These are phyloP conservation scores for Dusona sp. DNA, from an alignment of 2,888 invertebrate species.

Conservation along the genomic window DNA sequence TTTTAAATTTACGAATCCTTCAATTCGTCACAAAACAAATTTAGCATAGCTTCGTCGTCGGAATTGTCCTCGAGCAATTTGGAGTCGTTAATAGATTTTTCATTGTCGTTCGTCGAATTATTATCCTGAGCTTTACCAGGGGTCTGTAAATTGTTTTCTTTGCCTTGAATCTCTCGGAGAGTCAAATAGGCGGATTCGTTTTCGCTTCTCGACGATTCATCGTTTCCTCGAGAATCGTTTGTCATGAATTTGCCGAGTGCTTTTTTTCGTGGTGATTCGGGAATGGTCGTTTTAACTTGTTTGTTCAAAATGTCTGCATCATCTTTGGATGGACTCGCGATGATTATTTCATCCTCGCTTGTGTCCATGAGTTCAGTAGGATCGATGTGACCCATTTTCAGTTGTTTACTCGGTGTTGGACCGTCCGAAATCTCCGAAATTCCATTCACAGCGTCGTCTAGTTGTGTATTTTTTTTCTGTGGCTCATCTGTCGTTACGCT, in stretches of 20 bases:
- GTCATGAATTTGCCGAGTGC: not conserved
- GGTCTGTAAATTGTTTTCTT: not conserved
- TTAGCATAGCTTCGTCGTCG: slow-evolving; percentile 63
- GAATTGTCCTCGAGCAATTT: slow-evolving; percentile 51
- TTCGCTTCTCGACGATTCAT: not conserved
- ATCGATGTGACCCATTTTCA: slow-evolving; percentile 44
- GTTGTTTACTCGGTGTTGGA: slow-evolving; percentile 66
- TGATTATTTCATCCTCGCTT: slow-evolving; percentile 54
- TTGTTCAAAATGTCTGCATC: not conserved
- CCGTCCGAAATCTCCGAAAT: slow-evolving; percentile 37
- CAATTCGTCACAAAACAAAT: slow-evolving; percentile 68
- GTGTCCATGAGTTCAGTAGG: slow-evolving; percentile 58
- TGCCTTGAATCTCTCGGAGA: slow-evolving; percentile 52
- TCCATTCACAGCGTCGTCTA: slow-evolving; percentile 13
- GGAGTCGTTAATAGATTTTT: not conserved
- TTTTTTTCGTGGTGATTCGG: slow-evolving; percentile 28
- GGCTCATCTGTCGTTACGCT: slow-evolving; percentile 14
- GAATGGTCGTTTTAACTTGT: not conserved
- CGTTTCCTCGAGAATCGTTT: slow-evolving; percentile 14
- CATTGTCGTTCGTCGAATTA: slow-evolving; percentile 31
- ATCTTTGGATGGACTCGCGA: slow-evolving; percentile 33
- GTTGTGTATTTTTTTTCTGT: slow-evolving; percentile 12
- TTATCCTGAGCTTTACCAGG: too few species aligned
- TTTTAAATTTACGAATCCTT: slow-evolving; percentile 52
- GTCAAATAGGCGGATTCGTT: slow-evolving; percentile 42